Percentiles rank a stretch among this genome's conserved stretches.
phyloP scores from a whole-genome alignment of 2,797 vertebrate genomes.

The Euphonia xanthogaster region DNA sequence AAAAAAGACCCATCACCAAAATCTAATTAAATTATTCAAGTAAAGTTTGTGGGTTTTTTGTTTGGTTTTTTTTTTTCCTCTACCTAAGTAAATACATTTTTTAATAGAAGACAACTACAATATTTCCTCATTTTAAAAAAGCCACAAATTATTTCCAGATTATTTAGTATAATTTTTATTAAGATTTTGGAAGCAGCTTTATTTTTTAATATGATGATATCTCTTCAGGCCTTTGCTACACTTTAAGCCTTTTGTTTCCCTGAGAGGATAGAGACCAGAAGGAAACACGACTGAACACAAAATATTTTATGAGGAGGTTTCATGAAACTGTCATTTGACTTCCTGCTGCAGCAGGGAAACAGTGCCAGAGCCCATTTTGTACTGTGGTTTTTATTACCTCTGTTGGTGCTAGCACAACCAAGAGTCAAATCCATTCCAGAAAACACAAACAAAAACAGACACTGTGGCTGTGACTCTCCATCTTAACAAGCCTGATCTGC shows the following conservation, averaged over 20 bases:
- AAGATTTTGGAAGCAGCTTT: neutral
- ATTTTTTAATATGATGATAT: neutral
- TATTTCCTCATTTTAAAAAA: neutral
- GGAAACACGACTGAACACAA: neutral
- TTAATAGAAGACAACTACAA: neutral
- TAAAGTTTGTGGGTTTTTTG: neutral
- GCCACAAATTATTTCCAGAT: neutral
- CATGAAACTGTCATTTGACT: neutral
- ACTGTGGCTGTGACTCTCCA: neutral
- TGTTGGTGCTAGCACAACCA: accelerated
- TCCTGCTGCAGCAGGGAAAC: neutral
- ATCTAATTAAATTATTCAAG: neutral
- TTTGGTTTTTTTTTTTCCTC: neutral
- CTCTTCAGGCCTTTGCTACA: neutral
- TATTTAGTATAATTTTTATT: neutral
- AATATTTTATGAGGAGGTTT: neutral
- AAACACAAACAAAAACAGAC: neutral
- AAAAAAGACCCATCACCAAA: neutral
- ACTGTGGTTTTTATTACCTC: neutral
- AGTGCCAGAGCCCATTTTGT: neutral
- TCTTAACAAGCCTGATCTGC: neutral
- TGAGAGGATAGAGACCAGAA: neutral
- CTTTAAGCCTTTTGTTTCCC: neutral
- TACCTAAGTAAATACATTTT: neutral
- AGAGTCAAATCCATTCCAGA: neutral